Evolutionary conservation across 2,797 vertebrate genomes (phyloP).

Genomic region (Hydrophis major): DNA sequence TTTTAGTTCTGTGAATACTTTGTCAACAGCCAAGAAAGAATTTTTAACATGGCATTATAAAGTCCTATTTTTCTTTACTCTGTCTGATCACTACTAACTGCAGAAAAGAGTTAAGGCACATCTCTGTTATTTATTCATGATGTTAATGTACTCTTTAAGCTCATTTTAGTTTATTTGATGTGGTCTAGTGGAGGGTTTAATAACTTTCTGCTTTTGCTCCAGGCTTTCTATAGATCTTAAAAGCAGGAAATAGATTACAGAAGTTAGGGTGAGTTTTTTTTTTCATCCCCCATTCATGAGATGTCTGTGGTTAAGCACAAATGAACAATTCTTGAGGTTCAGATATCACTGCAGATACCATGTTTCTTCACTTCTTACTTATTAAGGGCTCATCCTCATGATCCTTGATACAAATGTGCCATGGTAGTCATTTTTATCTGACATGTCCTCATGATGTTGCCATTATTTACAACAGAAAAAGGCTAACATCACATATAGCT

Average conservation of each 20-base stretch:
- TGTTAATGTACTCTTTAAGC: slow-evolving; percentile 22
- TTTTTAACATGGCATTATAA: not conserved
- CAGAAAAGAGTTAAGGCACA: slow-evolving; percentile 15
- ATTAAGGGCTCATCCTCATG: not conserved
- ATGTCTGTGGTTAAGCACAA: slow-evolving; percentile 8
- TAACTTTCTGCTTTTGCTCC: slow-evolving; percentile 27
- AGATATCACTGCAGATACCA: not conserved
- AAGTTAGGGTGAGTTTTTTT: slow-evolving; percentile 7
- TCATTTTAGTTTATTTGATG: slow-evolving; percentile 33
- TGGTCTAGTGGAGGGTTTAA: slow-evolving; percentile 20
- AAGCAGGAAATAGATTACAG: slow-evolving; percentile 36
- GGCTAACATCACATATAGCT: not conserved
- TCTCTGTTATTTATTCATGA: slow-evolving; percentile 30
- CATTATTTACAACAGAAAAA: not conserved
- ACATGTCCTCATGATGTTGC: not conserved
- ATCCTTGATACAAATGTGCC: not conserved
- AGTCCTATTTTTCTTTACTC: slow-evolving; percentile 10
- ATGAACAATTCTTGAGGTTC: not conserved
- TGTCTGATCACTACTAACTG: slow-evolving; percentile 12
- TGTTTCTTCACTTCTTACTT: not conserved
- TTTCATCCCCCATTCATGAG: not conserved
- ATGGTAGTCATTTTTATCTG: not conserved
- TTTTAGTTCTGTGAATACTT: not conserved
- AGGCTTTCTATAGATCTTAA: slow-evolving; percentile 31
- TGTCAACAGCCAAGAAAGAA: not conserved